phyloP scores from a whole-genome alignment of 2,888 invertebrate species.

The Spicauda simplicius region DNA sequence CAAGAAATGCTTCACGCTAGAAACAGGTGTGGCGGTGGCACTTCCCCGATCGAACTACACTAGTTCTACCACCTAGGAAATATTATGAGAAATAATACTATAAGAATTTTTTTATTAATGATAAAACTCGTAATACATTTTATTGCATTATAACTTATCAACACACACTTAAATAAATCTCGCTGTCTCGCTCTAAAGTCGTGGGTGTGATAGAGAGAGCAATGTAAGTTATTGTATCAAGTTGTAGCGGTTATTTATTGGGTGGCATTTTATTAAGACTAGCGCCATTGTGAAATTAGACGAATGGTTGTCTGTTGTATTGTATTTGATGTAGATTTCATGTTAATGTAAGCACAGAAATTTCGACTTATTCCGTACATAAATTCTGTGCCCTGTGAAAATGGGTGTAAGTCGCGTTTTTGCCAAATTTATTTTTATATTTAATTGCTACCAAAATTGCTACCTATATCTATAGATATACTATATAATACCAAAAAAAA shows the following conservation, averaged over 20 bases:
- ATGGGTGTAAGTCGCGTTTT: too few relatives aligned
- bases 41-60: too few relatives aligned
- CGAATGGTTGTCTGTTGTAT: slow-evolving; percentile 7
- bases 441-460: too few relatives aligned
- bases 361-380: neutral
- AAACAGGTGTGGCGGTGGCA: too few relatives aligned
- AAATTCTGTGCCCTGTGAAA: too few relatives aligned
- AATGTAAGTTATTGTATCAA: slow-evolving; percentile 32
- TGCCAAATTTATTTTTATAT: too few relatives aligned
- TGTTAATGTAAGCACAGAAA: neutral
- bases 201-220: slow-evolving; percentile 35
- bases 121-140: neutral
- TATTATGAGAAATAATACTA: too few relatives aligned
- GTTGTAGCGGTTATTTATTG: slow-evolving; percentile 34
- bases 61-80: too few relatives aligned
- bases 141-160: slow-evolving; percentile 20
- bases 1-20: too few relatives aligned
- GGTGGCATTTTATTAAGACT: slow-evolving; percentile 32
- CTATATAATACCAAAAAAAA: too few relatives aligned
- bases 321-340: neutral
- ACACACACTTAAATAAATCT: slow-evolving; percentile 25
- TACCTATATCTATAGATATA: too few relatives aligned
- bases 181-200: slow-evolving; percentile 20
- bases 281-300: slow-evolving; percentile 34
- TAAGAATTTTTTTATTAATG: too few relatives aligned